Conservation (phyloP, 2,797 vertebrate genomes). For the Notoglanidium macrostoma region DNA sequence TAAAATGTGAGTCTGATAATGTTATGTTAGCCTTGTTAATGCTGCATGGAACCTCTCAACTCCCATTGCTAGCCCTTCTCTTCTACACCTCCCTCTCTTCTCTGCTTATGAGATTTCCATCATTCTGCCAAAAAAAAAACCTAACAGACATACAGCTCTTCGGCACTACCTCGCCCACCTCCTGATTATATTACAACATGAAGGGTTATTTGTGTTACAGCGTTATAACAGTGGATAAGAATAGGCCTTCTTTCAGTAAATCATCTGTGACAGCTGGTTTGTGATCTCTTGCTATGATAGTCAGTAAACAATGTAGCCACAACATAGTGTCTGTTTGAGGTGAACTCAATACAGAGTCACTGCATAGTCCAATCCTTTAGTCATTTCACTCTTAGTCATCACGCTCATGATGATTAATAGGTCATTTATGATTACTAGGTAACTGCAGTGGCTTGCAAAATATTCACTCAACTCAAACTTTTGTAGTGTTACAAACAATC, state of each 20-base stretch:
- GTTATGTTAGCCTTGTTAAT: conserved; percentile 49
- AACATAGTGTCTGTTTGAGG: background rate
- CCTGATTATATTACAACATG: background rate
- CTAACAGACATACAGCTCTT: background rate
- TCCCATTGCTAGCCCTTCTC: conserved; percentile 20
- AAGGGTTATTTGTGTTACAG: background rate
- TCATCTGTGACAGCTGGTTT: background rate
- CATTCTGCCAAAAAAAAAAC: conserved; percentile 4
- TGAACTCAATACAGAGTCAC: background rate
- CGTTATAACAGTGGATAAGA: background rate
- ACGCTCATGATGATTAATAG: background rate
- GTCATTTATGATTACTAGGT: background rate
- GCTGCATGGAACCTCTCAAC: conserved; percentile 28
- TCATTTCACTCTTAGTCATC: background rate
- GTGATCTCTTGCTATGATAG: background rate
- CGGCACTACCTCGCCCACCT: background rate
- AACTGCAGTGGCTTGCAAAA: background rate
- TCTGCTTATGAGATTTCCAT: conserved; percentile 33
- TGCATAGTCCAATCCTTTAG: background rate
- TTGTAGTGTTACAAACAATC: background rate
- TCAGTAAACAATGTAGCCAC: background rate
- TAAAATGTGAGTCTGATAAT: conserved; percentile 55
- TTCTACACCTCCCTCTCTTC: background rate
- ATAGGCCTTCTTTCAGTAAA: background rate
- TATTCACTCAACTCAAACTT: background rate